A percentile compares a stretch with the other conserved stretches of the same genome.
These are phyloP conservation scores for Tragulus kanchil DNA, from an alignment of 2,113 vertebrate genomes.

Conservation along the genomic window DNA sequence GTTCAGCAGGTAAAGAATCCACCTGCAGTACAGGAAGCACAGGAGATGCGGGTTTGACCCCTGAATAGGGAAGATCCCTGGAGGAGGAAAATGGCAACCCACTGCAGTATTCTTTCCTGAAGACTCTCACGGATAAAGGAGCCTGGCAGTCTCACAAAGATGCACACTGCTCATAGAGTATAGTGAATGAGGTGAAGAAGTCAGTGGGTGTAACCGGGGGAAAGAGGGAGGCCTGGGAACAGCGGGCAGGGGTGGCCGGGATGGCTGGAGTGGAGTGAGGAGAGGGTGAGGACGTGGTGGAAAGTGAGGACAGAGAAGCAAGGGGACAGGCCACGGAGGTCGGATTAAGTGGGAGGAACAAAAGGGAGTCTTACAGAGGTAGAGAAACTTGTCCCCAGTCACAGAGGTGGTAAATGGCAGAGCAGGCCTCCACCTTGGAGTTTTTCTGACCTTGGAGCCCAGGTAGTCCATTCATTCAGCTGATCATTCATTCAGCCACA, in stretches of 20 bases:
- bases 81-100: neutral
- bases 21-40: neutral
- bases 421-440: neutral
- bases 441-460: neutral
- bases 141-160: neutral
- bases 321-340: too few relatives aligned
- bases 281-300: neutral
- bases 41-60: neutral
- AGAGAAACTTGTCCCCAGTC: neutral
- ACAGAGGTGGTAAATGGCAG: neutral
- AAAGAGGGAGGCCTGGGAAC: neutral
- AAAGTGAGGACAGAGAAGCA: neutral
- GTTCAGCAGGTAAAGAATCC: neutral
- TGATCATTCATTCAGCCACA: neutral
- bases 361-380: neutral
- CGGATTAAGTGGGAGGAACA: too few relatives aligned
- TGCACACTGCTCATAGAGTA: neutral
- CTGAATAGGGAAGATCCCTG: neutral
- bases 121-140: neutral
- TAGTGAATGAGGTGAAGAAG: neutral
- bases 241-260: neutral
- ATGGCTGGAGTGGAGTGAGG: neutral
- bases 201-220: neutral
- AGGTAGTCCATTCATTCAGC: neutral
- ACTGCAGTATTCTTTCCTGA: neutral